phyloP scores from a whole-genome alignment of 2,113 vertebrate species.

The Oreamnos americanus region DNA sequence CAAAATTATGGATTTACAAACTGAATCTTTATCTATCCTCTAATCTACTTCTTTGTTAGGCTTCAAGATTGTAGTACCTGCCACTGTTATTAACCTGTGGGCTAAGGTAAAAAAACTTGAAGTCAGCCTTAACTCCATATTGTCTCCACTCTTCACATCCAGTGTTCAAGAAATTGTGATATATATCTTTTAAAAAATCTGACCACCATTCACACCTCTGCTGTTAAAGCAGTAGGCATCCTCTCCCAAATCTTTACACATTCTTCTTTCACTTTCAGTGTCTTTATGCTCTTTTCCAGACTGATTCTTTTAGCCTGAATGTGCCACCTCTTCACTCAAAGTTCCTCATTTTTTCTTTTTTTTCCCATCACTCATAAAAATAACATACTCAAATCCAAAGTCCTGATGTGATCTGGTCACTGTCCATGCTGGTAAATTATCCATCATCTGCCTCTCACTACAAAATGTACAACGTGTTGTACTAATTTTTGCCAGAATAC shows the following conservation, averaged over 20 bases:
- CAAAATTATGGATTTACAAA: neutral
- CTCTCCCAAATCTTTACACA: neutral
- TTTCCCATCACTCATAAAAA: neutral
- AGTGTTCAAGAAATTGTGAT: neutral
- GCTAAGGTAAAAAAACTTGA: neutral
- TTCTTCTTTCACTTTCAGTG: neutral
- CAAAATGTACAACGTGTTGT: neutral
- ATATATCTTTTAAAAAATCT: neutral
- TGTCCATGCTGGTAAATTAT: neutral
- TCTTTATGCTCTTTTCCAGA: neutral
- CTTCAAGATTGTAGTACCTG: neutral
- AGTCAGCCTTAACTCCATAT: neutral
- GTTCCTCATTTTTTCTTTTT: neutral
- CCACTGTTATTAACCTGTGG: neutral
- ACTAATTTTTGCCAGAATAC: neutral
- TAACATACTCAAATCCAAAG: neutral
- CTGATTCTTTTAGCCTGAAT: neutral
- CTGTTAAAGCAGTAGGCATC: neutral
- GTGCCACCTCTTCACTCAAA: neutral
- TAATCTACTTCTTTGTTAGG: neutral
- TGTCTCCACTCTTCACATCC: neutral
- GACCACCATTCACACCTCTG: neutral
- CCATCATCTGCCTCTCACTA: neutral
- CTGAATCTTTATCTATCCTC: neutral
- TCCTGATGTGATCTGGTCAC: neutral